phyloP scores from a whole-genome alignment of 1,140 invertebrate species.

The Dinoponera quadriceps region DNA sequence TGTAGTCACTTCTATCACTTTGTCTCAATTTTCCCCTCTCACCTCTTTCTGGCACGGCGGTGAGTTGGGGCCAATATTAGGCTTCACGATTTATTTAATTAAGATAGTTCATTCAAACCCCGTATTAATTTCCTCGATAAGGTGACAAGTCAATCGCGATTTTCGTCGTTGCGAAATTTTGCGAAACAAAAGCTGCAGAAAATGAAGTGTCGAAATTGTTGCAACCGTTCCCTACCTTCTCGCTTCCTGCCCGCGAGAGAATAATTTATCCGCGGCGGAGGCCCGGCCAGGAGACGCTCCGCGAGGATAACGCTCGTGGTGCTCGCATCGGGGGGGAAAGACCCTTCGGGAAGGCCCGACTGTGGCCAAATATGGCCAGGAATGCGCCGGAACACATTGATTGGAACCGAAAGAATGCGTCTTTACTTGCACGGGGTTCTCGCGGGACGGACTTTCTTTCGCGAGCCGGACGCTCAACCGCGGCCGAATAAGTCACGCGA shows the following conservation, averaged over 20 bases:
- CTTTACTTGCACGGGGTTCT: not conserved
- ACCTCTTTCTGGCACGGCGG: too few species aligned
- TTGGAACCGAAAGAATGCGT: constrained; percentile 58
- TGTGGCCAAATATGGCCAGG: constrained; percentile 70
- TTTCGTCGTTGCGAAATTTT: too few species aligned
- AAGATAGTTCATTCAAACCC: too few species aligned
- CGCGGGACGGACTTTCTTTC: not conserved
- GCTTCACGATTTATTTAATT: too few species aligned
- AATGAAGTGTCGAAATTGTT: not conserved
- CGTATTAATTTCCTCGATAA: too few species aligned
- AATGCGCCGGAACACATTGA: constrained; percentile 70
- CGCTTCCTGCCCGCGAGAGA: not conserved
- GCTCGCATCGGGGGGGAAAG: constrained; percentile 37
- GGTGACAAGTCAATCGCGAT: too few species aligned
- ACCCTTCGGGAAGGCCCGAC: constrained; percentile 15
- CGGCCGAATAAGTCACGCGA: too few species aligned
- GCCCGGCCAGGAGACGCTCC: constrained; percentile 26
- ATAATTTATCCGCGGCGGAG: constrained; percentile 24
- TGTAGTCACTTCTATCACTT: too few species aligned
- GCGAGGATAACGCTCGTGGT: constrained; percentile 43
- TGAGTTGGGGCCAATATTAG: too few species aligned
- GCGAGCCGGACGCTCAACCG: not conserved
- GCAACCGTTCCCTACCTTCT: not conserved
- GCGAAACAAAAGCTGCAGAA: too few species aligned
- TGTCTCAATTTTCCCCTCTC: too few species aligned